Percentiles rank a stretch among this genome's conserved stretches.
Conservation (phyloP, 2,888 invertebrate species). For the Phania funesta region DNA sequence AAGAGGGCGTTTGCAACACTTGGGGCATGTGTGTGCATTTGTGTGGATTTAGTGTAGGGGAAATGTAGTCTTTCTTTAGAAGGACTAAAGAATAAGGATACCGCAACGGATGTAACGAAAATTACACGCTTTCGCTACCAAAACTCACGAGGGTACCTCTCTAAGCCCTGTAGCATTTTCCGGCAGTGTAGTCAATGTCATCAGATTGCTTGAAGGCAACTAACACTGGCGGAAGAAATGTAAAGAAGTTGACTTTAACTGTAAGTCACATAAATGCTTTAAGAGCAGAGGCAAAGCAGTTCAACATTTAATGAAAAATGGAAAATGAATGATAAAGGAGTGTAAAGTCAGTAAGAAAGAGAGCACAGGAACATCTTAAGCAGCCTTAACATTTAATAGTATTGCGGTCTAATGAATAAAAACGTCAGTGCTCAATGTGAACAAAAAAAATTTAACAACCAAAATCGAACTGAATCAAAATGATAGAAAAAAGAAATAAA, state of each 20-base stretch:
- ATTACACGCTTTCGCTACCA: conserved; percentile 58
- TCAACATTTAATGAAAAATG: conserved; percentile 38
- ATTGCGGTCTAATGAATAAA: conserved; percentile 74
- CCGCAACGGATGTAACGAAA: conserved; percentile 64
- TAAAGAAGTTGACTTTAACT: too few relatives aligned
- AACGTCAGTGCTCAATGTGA: conserved; percentile 63
- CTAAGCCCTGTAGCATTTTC: too few relatives aligned
- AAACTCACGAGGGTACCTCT: not conserved
- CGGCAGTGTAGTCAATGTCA: conserved; percentile 36
- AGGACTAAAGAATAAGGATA: conserved; percentile 56
- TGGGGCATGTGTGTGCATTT: not conserved
- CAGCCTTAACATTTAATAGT: conserved; percentile 70
- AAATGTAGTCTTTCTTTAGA: conserved; percentile 37
- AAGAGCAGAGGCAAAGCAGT: not conserved
- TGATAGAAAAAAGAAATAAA: conserved; percentile 44
- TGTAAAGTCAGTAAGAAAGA: conserved; percentile 15
- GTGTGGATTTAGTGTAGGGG: not conserved
- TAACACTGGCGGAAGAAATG: too few relatives aligned
- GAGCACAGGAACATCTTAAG: conserved; percentile 39
- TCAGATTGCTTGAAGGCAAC: conserved; percentile 34
- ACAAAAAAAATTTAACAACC: not conserved
- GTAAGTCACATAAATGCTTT: conserved; percentile 30
- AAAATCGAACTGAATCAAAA: conserved; percentile 40
- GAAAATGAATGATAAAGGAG: conserved; percentile 23
- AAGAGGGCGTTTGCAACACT: too few relatives aligned